Evolutionary conservation across 1,140 invertebrate species (phyloP).

Genomic region (Maconellicoccus hirsutus): DNA sequence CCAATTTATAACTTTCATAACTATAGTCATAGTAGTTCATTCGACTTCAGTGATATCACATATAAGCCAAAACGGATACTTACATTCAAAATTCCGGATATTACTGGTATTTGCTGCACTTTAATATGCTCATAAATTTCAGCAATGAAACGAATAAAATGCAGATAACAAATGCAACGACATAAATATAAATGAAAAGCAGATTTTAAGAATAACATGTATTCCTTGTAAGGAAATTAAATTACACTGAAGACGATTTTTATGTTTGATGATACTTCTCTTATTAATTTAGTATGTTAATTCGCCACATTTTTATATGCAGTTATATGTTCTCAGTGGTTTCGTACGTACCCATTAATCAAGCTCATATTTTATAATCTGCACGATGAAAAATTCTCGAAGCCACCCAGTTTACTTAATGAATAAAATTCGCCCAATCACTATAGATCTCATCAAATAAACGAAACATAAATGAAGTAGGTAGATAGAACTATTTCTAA

Average conservation of each 20-base stretch:
- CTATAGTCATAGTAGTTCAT: background rate
- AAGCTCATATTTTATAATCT: too few species aligned
- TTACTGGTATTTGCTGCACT: slow-evolving; percentile 7
- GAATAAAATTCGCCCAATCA: too few species aligned
- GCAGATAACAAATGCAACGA: slow-evolving; percentile 7
- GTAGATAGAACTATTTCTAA: too few species aligned
- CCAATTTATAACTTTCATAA: slow-evolving; percentile 9
- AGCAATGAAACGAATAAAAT: slow-evolving; percentile 4
- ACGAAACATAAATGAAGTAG: too few species aligned
- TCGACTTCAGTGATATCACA: background rate
- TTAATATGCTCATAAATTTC: background rate
- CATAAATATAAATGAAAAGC: background rate
- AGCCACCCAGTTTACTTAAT: too few species aligned
- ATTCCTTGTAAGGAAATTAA: background rate
- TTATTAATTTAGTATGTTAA: background rate
- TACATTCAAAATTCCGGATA: slow-evolving; percentile 9
- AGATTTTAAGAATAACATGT: background rate
- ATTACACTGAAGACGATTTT: background rate
- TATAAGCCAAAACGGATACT: slow-evolving; percentile 7
- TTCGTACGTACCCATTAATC: too few species aligned
- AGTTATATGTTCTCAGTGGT: too few species aligned
- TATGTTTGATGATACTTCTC: background rate
- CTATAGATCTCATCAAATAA: too few species aligned
- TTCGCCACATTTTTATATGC: too few species aligned
- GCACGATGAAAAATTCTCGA: too few species aligned